Evolutionary conservation across 2,888 invertebrate species (phyloP).

Genomic region (Aplocera efformata): DNA sequence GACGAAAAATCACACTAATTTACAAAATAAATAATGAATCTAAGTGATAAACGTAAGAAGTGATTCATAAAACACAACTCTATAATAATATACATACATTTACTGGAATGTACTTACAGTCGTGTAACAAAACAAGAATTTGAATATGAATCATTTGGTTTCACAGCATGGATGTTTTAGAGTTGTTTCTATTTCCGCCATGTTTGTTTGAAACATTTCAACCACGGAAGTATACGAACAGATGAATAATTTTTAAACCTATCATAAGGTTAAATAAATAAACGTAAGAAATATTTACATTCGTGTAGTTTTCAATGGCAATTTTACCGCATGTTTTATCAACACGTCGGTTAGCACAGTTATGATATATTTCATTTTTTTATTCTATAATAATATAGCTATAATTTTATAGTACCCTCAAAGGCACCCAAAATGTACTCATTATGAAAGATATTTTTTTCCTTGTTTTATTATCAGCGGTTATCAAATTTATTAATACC

Average conservation of each 20-base stretch:
- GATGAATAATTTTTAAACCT: conserved; percentile 13
- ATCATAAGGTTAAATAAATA: background rate
- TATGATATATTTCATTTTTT: too few species aligned
- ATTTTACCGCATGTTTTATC: too few species aligned
- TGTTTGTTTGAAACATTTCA: conserved; percentile 15
- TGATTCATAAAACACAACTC: conserved; percentile 20
- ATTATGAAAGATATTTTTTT: too few species aligned
- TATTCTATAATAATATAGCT: too few species aligned
- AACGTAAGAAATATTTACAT: background rate
- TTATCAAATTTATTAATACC: too few species aligned
- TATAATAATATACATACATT: conserved; percentile 9
- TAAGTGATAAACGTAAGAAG: conserved; percentile 15
- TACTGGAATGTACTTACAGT: conserved; percentile 10
- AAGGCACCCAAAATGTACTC: too few species aligned
- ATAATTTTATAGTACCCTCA: too few species aligned
- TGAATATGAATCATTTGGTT: conserved; percentile 19
- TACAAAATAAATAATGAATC: conserved; percentile 2
- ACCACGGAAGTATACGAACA: conserved; percentile 7
- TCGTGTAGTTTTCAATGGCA: background rate
- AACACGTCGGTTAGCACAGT: too few species aligned
- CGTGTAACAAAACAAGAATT: conserved; percentile 30
- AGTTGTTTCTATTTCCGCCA: conserved; percentile 16
- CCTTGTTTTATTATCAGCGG: too few species aligned
- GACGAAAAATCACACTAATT: too few species aligned
- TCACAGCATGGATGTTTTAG: conserved; percentile 13